A percentile compares a stretch with the other conserved stretches of the same genome.
Conservation (phyloP, 2,888 invertebrate species). For the Diploptera punctata region DNA sequence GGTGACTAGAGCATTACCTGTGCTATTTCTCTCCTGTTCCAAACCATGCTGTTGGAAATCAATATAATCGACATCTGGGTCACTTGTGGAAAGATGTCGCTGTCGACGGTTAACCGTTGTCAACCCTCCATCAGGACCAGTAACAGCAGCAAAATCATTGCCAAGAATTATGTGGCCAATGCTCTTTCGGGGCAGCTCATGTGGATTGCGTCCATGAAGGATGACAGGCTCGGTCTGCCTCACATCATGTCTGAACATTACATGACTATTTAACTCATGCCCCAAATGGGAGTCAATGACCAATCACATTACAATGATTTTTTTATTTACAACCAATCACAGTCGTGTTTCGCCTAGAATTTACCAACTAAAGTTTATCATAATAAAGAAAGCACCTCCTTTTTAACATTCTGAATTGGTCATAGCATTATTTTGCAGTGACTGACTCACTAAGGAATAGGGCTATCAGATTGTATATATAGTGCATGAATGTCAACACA, state of each 20-base stretch:
- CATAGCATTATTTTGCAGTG: too few relatives aligned
- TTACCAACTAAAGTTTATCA: too few relatives aligned
- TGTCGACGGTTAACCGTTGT: constrained; percentile 73
- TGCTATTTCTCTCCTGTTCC: constrained; percentile 35
- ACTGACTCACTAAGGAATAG: too few relatives aligned
- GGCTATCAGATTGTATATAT: too few relatives aligned
- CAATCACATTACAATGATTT: too few relatives aligned
- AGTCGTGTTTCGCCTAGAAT: too few relatives aligned
- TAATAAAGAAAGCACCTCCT: too few relatives aligned
- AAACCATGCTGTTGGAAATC: constrained; percentile 61
- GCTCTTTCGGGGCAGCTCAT: constrained; percentile 71
- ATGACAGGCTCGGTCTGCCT: constrained; percentile 63
- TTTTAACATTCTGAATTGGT: too few relatives aligned
- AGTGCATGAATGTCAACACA: too few relatives aligned
- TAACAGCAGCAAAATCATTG: constrained; percentile 70
- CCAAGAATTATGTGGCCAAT: constrained; percentile 59
- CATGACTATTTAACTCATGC: too few relatives aligned
- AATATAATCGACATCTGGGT: constrained; percentile 76
- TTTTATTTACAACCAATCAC: too few relatives aligned
- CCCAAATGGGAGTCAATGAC: too few relatives aligned
- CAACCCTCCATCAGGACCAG: constrained; percentile 84
- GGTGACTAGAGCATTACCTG: constrained; percentile 17
- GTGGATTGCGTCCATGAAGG: constrained; percentile 72
- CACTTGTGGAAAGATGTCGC: constrained; percentile 68
- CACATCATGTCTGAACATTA: constrained; percentile 53